These are phyloP conservation scores for Bothrops alternatus DNA, from an alignment of 2,797 vertebrate genomes.

Conservation along the genomic window DNA sequence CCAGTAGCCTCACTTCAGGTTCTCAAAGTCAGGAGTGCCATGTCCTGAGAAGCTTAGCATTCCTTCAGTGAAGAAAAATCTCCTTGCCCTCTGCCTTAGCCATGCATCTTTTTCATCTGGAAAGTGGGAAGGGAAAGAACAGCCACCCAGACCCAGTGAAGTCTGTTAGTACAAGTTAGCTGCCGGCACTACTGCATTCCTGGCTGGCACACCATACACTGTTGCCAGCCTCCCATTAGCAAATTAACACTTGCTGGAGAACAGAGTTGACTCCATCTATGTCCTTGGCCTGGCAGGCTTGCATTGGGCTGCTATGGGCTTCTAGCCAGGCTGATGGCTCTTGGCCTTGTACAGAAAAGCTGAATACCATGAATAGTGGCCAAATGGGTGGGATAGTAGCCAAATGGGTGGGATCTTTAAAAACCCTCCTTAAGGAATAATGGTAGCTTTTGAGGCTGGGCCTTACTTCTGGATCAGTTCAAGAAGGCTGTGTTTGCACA, in stretches of 20 bases:
- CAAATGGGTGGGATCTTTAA: not conserved
- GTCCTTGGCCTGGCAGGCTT: not conserved
- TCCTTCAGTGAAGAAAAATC: not conserved
- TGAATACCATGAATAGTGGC: not conserved
- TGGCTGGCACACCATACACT: not conserved
- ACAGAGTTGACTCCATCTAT: not conserved
- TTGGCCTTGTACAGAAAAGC: not conserved
- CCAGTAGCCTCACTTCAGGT: too few relatives aligned
- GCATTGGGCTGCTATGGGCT: not conserved
- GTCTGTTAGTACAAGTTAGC: not conserved
- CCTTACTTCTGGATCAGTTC: not conserved
- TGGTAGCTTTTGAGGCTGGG: not conserved
- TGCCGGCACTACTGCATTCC: not conserved
- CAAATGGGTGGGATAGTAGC: too few relatives aligned
- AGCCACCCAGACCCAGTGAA: not conserved
- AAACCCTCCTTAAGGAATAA: not conserved
- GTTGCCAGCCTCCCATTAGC: not conserved
- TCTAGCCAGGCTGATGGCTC: not conserved
- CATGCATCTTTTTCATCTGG: not conserved
- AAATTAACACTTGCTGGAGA: not conserved
- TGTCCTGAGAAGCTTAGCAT: not conserved
- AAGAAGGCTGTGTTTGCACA: not conserved
- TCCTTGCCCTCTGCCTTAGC: not conserved
- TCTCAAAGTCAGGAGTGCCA: not conserved
- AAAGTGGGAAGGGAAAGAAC: not conserved